Evolutionary conservation across 2,888 invertebrate genomes (phyloP).

Genomic region (Amblyjoppa fuscipennis): DNA sequence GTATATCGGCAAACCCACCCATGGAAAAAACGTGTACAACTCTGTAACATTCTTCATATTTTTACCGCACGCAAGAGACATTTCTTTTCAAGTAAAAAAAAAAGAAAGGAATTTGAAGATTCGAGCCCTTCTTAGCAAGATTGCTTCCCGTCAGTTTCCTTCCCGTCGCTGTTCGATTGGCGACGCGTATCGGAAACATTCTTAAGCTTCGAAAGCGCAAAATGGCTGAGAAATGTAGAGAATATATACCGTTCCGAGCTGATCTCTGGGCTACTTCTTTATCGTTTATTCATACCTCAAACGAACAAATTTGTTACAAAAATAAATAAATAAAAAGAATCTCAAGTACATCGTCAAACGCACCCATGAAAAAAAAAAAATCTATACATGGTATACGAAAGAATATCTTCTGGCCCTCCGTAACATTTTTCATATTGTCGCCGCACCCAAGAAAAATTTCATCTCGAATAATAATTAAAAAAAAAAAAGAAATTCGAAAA

Average conservation of each 20-base stretch:
- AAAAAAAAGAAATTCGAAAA: background rate
- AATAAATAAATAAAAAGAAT: too few species aligned
- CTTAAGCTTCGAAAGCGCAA: background rate
- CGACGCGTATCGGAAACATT: slow-evolving; percentile 44
- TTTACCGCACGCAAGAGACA: background rate
- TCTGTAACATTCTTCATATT: background rate
- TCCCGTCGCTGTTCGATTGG: slow-evolving; percentile 28
- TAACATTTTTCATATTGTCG: background rate
- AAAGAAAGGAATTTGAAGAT: background rate
- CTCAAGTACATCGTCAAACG: too few species aligned
- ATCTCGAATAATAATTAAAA: background rate
- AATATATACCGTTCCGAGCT: slow-evolving; percentile 31
- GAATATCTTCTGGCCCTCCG: too few species aligned
- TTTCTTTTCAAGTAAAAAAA: background rate
- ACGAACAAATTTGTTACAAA: background rate
- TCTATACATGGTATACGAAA: too few species aligned
- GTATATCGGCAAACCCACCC: too few species aligned
- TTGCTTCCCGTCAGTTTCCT: background rate
- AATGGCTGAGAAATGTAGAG: slow-evolving; percentile 34
- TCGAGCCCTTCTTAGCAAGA: background rate
- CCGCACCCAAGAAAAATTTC: background rate
- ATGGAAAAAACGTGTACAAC: too few species aligned
- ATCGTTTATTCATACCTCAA: slow-evolving; percentile 40
- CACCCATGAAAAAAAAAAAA: too few species aligned
- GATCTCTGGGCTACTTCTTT: slow-evolving; percentile 50